These are phyloP conservation scores for Ctenoplectra terminalis DNA, from an alignment of 1,140 invertebrate genomes.

Conservation along the genomic window DNA sequence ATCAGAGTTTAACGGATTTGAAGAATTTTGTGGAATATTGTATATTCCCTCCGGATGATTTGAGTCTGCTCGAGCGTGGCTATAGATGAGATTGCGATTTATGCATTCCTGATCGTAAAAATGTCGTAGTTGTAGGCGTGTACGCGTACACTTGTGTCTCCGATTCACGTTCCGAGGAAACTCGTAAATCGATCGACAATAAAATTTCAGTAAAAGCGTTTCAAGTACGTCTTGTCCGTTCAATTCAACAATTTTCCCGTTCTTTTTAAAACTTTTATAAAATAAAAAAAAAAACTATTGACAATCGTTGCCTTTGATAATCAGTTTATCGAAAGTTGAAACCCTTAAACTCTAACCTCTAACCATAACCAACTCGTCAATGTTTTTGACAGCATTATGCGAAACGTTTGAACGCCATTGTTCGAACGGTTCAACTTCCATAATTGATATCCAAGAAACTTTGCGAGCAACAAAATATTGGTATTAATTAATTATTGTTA, in stretches of 20 bases:
- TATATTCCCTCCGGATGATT: neutral
- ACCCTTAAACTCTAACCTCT: neutral
- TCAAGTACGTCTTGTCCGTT: neutral
- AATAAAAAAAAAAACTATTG: no score
- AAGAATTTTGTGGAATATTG: conserved; percentile 25
- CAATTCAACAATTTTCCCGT: neutral
- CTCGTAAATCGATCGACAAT: neutral
- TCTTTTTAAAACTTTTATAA: neutral
- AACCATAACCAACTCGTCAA: neutral
- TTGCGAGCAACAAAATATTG: neutral
- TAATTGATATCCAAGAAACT: neutral
- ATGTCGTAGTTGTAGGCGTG: neutral
- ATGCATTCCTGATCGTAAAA: conserved; percentile 12
- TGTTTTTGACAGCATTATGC: neutral
- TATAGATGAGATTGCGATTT: conserved; percentile 20
- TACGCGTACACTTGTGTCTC: neutral
- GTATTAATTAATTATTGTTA: neutral
- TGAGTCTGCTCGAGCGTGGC: conserved; percentile 1
- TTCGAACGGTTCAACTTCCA: neutral
- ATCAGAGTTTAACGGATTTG: neutral
- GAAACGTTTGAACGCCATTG: neutral
- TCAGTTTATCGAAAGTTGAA: neutral
- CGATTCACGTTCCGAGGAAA: neutral
- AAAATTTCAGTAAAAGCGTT: neutral
- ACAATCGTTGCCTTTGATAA: no score